A percentile compares a stretch with the other conserved stretches of the same genome.
Evolutionary conservation across 1,140 invertebrate genomes (phyloP).

Genomic region (Drosophila gunungcola): DNA sequence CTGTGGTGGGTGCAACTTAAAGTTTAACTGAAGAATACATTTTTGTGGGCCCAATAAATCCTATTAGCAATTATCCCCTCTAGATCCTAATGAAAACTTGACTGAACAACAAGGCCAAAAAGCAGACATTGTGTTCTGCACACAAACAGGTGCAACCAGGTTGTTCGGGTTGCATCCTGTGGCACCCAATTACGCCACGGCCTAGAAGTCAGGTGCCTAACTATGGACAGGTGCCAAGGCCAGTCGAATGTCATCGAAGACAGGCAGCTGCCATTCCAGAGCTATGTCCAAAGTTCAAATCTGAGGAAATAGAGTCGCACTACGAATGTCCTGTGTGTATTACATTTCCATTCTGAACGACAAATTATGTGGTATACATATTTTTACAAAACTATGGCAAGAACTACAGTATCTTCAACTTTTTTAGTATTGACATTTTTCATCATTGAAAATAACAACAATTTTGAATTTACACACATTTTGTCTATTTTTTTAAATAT

Average conservation of each 20-base stretch:
- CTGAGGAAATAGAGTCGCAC: not conserved
- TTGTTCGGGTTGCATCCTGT: conserved; percentile 24
- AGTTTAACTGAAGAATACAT: not conserved
- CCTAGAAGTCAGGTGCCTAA: conserved; percentile 23
- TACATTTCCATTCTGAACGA: too few species aligned
- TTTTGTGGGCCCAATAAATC: conserved; percentile 1
- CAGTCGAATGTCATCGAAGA: conserved; percentile 12
- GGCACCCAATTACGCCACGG: conserved; percentile 40
- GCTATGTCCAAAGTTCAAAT: not conserved
- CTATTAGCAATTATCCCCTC: conserved; percentile 24
- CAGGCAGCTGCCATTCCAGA: conserved; percentile 1
- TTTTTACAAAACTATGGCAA: too few species aligned
- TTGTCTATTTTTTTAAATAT: too few species aligned
- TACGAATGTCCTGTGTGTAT: not conserved
- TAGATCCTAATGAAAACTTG: conserved; percentile 21
- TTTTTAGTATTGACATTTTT: too few species aligned
- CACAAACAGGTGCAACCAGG: conserved; percentile 1
- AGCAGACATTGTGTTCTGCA: conserved; percentile 14
- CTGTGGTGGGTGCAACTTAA: not conserved
- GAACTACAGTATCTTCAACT: too few species aligned
- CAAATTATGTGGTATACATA: too few species aligned
- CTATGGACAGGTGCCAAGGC: conserved; percentile 40
- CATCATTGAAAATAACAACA: too few species aligned
- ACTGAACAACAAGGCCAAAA: conserved; percentile 3
- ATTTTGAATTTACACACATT: too few species aligned